These are phyloP conservation scores for Pseudomyrmex concolor DNA, from an alignment of 1,140 invertebrate species.

Conservation along the genomic window DNA sequence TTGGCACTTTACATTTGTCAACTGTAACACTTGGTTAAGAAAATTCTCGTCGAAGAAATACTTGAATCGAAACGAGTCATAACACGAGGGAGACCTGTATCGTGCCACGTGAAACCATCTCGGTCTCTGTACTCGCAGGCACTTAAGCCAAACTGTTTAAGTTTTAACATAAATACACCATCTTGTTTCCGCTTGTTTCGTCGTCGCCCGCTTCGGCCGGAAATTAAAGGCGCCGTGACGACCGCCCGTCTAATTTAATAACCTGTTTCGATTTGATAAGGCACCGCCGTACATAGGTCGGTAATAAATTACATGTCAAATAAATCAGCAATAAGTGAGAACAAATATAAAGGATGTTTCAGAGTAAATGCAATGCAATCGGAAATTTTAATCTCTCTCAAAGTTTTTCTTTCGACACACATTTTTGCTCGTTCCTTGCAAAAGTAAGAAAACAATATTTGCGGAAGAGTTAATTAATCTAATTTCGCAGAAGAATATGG, in stretches of 20 bases:
- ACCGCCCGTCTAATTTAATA: conserved; percentile 40
- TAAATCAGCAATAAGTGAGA: conserved; percentile 26
- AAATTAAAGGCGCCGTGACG: conserved; percentile 43
- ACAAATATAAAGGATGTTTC: neutral
- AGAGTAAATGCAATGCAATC: neutral
- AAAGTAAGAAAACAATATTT: neutral
- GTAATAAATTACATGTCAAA: conserved; percentile 32
- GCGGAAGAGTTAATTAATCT: conserved; percentile 28
- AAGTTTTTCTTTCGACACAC: neutral
- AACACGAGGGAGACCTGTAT: neutral
- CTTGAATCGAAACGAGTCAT: conserved; percentile 16
- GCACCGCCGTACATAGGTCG: conserved; percentile 25
- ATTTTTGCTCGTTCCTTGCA: neutral
- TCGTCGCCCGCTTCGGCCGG: neutral
- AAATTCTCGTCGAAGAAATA: conserved; percentile 33
- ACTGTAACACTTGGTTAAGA: too few relatives aligned
- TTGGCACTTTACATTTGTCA: too few relatives aligned
- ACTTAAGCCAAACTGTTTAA: conserved; percentile 38
- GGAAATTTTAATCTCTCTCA: too few relatives aligned
- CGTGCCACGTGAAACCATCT: neutral
- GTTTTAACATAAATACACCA: conserved; percentile 47
- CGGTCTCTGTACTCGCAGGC: neutral
- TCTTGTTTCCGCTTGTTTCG: conserved; percentile 43
- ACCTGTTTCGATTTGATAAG: conserved; percentile 46
- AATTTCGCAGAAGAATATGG: conserved; percentile 17